Base-by-base conservation (phyloP, 1,140 invertebrate species). In the Melitaea cinxia region DNA sequence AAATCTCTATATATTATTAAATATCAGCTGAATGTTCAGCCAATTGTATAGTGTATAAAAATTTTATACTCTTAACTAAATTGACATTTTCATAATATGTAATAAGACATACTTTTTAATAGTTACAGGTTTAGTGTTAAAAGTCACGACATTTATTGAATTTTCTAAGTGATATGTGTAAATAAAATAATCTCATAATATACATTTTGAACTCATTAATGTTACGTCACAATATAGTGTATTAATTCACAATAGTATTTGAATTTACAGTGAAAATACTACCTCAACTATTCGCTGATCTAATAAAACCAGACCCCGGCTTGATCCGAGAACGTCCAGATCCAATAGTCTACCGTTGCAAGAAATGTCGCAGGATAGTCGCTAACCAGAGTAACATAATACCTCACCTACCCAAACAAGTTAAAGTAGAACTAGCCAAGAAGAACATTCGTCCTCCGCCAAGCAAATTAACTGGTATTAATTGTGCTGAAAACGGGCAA, bases 251-350 rank as follows among this genome's bases (percentile, higher is more conserved):
- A 7, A 42, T 12, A 4, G 19, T 42, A 10, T 45, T 63, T 50
- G 55, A 52, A 30, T 39, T 91, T 91, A 2, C 76, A 94, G 96
- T 95, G 0, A 96, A 95, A 91, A 96, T 97, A 72, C 88, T 97
- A 49, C 96, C 96, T 0, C 95, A 95, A 78, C 93, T 93, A 62
- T 96, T 95, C 72, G 92, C 93, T 54, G 95, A 95, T 82, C 90
- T 97, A 7, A 92, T 97, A 1, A 96, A 96, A 85, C 91, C 94
- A 1, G 96, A 97, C 90, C 96, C 96, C 0, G 94, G 94, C n/a
- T 80, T 96, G 17, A 93, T 93, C 0, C 93, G 94, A 12, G 94
- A 94, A 57, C 92, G 94, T 68, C 96, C 96, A 21, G 95, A 97
- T 68, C 95, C 96, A 2, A 94, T 95, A 35, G 96, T 96, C 0